Base-by-base conservation (phyloP, 2,797 vertebrate species). In the Neosilurus mollespiculum region DNA sequence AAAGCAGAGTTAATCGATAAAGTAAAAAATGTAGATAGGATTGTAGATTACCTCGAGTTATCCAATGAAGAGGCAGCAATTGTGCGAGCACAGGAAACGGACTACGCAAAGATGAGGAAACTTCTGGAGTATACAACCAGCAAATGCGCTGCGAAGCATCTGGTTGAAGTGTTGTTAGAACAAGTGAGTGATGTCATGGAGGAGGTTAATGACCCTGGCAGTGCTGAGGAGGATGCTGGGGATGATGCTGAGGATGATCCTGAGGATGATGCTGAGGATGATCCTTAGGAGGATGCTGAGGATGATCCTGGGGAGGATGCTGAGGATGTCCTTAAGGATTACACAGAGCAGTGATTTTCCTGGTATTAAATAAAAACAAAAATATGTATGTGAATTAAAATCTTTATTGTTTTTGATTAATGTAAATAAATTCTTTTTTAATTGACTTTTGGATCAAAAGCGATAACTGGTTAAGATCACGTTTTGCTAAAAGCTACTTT, bases 101-200 rank as follows among this genome's bases (percentile, higher is more conserved):
- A 83, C 11, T 76, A 78, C 1, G 82, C 24, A 24, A 61, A 1
- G 43, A 79, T 83, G 76, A 83, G 82, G 76, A 83, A 83, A 62
- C 75, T 83, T 78, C 66, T 83, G 66, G 82, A 83, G 3, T 83
- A 30, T 64, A 83, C 76, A 62, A 83, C 58, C 43, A 83, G 56
- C 58, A 83, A 6, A 79, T 26, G 22, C 53, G 75, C 76, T 43
- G 75, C 82, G 51, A 24, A 83, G 66, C 16, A 0, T 11, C 76
- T 83, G 37, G 0, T 83, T 49, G 4, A 9, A 8, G 75, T 66
- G n/a, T 70, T 83, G n/a, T 34, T 10, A 15, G 20, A 78, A 18
- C 30, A 83, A 37, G 64, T 5, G 15, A 3, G 2, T 11, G 82
- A 83, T 70, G 64, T 83, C 64, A 78, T 83, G 37, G 54, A 83